phyloP scores from a whole-genome alignment of 2,888 invertebrate species.

The Acanthosoma haemorrhoidale region DNA sequence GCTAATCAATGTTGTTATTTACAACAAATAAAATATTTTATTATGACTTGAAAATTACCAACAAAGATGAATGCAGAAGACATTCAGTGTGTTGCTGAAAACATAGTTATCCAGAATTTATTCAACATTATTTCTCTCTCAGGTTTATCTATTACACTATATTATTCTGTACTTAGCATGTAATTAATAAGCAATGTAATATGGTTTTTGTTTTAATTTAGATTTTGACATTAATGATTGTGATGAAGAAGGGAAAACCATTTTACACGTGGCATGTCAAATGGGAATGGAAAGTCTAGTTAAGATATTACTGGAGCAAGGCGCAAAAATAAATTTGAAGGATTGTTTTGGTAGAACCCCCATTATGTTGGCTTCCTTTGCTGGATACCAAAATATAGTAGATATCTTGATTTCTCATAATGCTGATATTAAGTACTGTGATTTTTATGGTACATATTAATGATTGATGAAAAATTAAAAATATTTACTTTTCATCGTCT shows the following conservation, averaged over 20 bases:
- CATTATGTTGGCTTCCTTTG: neutral
- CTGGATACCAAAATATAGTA: neutral
- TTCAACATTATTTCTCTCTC: neutral
- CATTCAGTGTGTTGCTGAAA: neutral
- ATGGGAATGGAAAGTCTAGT: neutral
- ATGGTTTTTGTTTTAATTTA: no score
- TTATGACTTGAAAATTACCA: neutral
- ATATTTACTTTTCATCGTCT: no score
- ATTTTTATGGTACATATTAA: neutral
- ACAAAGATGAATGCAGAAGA: neutral
- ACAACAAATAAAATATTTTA: no score
- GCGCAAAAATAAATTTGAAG: neutral
- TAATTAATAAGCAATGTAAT: neutral
- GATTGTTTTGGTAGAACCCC: slow-evolving; percentile 9
- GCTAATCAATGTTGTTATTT: no score
- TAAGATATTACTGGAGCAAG: neutral
- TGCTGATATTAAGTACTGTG: neutral
- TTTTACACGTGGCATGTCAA: neutral
- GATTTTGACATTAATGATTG: neutral
- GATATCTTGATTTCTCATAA: neutral
- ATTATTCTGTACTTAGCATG: neutral
- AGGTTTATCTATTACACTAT: neutral
- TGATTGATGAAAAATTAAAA: no score
- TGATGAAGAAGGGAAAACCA: neutral
- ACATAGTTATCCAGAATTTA: neutral